Conservation (phyloP, 2,113 vertebrate species). For the Ornithorhynchus anatinus region DNA sequence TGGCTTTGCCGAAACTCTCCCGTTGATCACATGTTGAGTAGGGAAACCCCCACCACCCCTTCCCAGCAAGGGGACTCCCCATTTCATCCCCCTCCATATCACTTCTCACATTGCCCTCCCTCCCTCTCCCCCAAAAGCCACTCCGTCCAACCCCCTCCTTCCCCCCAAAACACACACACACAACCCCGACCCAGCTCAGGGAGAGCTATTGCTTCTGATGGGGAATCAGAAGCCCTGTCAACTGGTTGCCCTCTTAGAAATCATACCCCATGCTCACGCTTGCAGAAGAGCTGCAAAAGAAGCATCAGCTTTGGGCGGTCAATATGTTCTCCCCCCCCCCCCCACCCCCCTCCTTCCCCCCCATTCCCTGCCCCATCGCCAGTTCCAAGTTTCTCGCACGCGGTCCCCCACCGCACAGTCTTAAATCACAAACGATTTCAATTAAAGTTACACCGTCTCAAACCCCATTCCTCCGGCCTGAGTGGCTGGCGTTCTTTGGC, state of each 20-base stretch:
- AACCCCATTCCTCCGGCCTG: conserved; percentile 53
- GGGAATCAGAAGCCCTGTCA: conserved; percentile 46
- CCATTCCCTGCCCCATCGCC: conserved; percentile 3
- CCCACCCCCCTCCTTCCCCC: too few relatives aligned
- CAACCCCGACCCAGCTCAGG: not conserved
- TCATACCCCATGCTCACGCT: conserved; percentile 53
- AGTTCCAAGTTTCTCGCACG: conserved; percentile 72
- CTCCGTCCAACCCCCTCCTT: conserved; percentile 17
- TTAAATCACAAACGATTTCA: conserved; percentile 69
- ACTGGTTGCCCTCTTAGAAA: conserved; percentile 56
- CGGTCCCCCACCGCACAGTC: conserved; percentile 63
- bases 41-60: too few relatives aligned
- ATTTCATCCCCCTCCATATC: conserved; percentile 62
- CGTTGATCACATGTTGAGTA: conserved; percentile 87
- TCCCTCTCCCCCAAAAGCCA: conserved; percentile 28
- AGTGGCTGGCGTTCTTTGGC: conserved; percentile 48
- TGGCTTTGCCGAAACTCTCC: conserved; percentile 81
- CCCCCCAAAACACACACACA: not conserved
- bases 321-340: too few relatives aligned
- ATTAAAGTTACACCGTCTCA: conserved; percentile 74
- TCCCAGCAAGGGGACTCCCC: conserved; percentile 68
- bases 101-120: conserved; percentile 54
- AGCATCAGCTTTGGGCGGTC: conserved; percentile 40
- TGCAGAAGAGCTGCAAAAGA: conserved; percentile 31
- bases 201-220: conserved; percentile 33